phyloP scores from a whole-genome alignment of 2,113 vertebrate genomes.

The Nothoprocta pentlandii region DNA sequence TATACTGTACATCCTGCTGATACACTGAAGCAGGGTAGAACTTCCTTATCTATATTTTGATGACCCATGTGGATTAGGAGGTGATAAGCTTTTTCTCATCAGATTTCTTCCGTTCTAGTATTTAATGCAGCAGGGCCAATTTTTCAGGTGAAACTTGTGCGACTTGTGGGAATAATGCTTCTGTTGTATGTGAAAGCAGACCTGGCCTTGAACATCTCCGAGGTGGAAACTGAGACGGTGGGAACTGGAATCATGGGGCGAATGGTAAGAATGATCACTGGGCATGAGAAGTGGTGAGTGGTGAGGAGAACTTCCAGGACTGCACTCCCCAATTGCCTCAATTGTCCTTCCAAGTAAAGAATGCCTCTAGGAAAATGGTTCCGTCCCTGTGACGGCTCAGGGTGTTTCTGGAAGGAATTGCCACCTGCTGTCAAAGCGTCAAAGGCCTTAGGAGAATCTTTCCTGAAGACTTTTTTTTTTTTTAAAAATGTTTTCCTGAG shows the following conservation, averaged over 20 bases:
- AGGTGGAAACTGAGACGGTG: conserved; percentile 91
- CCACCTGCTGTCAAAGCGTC: not conserved
- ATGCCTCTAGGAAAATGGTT: not conserved
- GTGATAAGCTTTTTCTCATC: not conserved
- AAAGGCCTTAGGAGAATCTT: not conserved
- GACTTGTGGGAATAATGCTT: conserved; percentile 96
- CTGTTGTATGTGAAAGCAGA: conserved; percentile 91
- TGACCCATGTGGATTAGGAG: not conserved
- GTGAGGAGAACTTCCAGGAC: not conserved
- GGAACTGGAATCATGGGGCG: conserved; percentile 99
- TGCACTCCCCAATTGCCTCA: not conserved
- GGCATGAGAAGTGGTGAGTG: not conserved
- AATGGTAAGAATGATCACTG: conserved; percentile 85
- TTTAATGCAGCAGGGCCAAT: conserved; percentile 1
- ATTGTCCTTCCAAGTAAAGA: not conserved
- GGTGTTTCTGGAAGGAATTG: not conserved
- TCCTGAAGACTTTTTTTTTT: not conserved
- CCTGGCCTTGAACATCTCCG: conserved; percentile 86
- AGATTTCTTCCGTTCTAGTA: not conserved
- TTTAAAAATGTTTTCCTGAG: not conserved
- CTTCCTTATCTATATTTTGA: not conserved
- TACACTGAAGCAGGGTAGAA: not conserved
- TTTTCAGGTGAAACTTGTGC: conserved; percentile 89
- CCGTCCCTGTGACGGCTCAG: not conserved
- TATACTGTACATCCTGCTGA: not conserved